Conservation (phyloP, 2,797 vertebrate species). For the Basileuterus tristriatus region DNA sequence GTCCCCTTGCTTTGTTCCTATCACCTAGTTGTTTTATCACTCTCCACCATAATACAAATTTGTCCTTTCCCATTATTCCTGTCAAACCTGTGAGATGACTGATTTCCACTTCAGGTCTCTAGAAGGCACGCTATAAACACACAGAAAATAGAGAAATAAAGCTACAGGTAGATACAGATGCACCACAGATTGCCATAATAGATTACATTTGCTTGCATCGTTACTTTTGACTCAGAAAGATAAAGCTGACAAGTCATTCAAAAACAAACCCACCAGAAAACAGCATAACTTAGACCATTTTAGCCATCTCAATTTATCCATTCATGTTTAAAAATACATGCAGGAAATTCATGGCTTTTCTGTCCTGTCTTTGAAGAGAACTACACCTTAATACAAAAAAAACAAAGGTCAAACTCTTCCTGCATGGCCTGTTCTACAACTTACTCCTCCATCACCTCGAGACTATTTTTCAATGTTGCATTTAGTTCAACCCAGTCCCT, state of each 20-base stretch:
- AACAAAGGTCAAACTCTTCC: not conserved
- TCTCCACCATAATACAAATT: not conserved
- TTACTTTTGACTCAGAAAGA: not conserved
- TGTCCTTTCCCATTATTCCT: not conserved
- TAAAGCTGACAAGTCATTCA: not conserved
- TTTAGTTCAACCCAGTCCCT: not conserved
- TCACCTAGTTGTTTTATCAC: not conserved
- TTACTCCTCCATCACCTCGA: not conserved
- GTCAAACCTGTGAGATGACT: not conserved
- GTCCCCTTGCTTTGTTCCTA: not conserved
- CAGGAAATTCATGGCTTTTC: not conserved
- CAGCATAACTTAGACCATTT: not conserved
- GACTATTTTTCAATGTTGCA: not conserved
- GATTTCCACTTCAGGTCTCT: not conserved
- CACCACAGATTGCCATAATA: not conserved
- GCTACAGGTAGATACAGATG: not conserved
- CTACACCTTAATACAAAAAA: not conserved
- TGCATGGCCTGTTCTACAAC: not conserved
- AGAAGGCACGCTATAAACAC: not conserved
- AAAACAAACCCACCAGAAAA: not conserved
- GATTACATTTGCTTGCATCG: not conserved
- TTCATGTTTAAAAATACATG: not conserved
- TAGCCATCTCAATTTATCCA: not conserved
- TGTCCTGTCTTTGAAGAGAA: not conserved
- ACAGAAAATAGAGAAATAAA: not conserved